Evolutionary conservation across 2,113 vertebrate genomes (phyloP).

Genomic region (Columbina picui): DNA sequence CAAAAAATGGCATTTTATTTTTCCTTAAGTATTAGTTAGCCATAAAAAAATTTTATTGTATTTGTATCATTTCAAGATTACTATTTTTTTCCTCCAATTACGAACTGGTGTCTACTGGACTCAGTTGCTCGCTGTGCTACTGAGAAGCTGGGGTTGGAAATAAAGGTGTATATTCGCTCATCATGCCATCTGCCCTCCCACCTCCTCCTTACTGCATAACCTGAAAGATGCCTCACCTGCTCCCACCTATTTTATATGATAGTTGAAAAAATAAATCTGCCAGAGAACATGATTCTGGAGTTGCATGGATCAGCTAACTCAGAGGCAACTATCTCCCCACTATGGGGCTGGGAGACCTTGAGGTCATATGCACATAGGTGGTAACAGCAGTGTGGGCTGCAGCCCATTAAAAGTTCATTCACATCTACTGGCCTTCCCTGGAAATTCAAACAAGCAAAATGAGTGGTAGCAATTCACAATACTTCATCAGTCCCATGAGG

Average conservation of each 20-base stretch:
- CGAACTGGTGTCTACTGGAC: not conserved
- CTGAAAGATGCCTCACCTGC: not conserved
- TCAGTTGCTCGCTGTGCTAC: not conserved
- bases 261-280: not conserved
- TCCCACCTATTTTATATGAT: not conserved
- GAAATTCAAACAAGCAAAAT: constrained; percentile 4
- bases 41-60: not conserved
- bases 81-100: not conserved
- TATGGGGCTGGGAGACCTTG: not conserved
- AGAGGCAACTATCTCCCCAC: not conserved
- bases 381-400: not conserved
- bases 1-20: not conserved
- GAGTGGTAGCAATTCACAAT: not conserved
- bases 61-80: not conserved
- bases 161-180: not conserved
- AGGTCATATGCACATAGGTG: not conserved
- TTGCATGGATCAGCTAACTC: not conserved
- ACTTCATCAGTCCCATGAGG: constrained; percentile 21
- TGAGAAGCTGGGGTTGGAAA: not conserved
- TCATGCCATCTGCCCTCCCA: not conserved
- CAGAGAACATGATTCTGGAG: not conserved
- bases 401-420: constrained; percentile 1
- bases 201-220: not conserved
- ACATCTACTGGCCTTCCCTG: not conserved
- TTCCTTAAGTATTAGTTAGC: not conserved